Base-by-base conservation (phyloP, 2,113 vertebrate species). In the Cynopterus brachyotis region DNA sequence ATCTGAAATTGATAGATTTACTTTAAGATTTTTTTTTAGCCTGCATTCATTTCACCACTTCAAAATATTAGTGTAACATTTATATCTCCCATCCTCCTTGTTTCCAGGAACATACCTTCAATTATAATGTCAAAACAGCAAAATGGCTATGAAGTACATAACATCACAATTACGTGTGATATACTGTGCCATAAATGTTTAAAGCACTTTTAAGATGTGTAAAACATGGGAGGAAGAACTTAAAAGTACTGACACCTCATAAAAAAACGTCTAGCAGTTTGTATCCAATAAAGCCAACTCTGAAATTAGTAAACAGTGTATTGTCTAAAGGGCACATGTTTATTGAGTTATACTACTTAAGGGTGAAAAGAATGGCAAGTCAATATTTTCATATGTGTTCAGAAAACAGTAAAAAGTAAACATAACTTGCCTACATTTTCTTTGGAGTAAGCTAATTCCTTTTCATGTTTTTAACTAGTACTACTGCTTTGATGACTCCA, bases 391-490 rank as follows among this genome's bases (percentile, higher is more conserved):
- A n/a, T 16, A 4, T 53, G 15, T 32, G 16, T 72, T 73, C n/a
- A 95, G 45, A n/a, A 79, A 95, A 91, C 32, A 78, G 60, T 70
- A 84, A 79, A 70, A 53, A 62, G 88, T 79, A 76, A 90, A 69
- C 35, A 40, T n/a, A 59, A 91, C 22, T 62, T 91, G 22, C 35
- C 30, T 55, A 62, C 40, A 80, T 55, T 85, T 17, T 91, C 64
- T 57, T 40, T 79, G 40, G 55, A 53, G n/a, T 55, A 57, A 37
- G 22, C 28, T 57, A 80, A 45, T 80, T 17, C 20, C 64, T 62
- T 80, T 57, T 60, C 15, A 62, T 32, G 16, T 30, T 53, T 45
- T 80, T 73, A 72, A 72, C 37, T 47, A 50, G 37, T 9, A 84
- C 0, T 80, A 70, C 55, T 64, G 30, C 76, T 89, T 45, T 89